phyloP scores from a whole-genome alignment of 2,797 vertebrate genomes.

The Danio jaintianensis region DNA sequence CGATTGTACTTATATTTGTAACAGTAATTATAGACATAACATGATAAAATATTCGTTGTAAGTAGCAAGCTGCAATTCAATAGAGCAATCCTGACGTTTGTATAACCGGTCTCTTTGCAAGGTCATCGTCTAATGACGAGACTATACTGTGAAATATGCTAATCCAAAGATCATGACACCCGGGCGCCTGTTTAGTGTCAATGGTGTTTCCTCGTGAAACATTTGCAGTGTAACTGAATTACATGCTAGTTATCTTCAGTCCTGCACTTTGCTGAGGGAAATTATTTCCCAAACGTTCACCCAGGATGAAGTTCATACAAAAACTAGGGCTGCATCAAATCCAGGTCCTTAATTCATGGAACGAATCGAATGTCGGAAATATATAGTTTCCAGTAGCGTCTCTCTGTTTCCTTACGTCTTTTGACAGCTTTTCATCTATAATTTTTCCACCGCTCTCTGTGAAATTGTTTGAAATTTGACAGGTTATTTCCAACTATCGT shows the following conservation, averaged over 20 bases:
- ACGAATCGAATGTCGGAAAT: constrained; percentile 59
- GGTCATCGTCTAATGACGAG: background rate
- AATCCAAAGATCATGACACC: constrained; percentile 22
- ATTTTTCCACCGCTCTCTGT: constrained; percentile 3
- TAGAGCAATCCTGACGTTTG: background rate
- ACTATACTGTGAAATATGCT: constrained; percentile 17
- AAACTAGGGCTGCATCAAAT: constrained; percentile 53
- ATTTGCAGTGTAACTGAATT: constrained; percentile 49
- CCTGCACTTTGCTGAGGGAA: constrained; percentile 32
- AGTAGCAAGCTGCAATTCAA: background rate
- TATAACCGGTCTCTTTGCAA: constrained; percentile 13
- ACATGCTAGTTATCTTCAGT: constrained; percentile 54
- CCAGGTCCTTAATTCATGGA: constrained; percentile 62
- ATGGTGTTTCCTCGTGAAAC: constrained; percentile 10
- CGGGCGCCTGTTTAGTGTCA: constrained; percentile 8
- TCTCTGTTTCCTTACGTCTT: background rate
- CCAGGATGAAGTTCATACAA: constrained; percentile 34
- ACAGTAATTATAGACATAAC: background rate
- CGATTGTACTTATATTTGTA: too few species aligned
- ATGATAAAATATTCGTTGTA: too few species aligned
- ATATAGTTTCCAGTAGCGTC: constrained; percentile 1
- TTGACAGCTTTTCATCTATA: background rate
- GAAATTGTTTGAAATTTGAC: background rate
- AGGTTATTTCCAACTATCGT: background rate
- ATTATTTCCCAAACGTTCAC: constrained; percentile 42